Evolutionary conservation across 2,888 invertebrate genomes (phyloP).

Genomic region (Choristoneura rosaceana): DNA sequence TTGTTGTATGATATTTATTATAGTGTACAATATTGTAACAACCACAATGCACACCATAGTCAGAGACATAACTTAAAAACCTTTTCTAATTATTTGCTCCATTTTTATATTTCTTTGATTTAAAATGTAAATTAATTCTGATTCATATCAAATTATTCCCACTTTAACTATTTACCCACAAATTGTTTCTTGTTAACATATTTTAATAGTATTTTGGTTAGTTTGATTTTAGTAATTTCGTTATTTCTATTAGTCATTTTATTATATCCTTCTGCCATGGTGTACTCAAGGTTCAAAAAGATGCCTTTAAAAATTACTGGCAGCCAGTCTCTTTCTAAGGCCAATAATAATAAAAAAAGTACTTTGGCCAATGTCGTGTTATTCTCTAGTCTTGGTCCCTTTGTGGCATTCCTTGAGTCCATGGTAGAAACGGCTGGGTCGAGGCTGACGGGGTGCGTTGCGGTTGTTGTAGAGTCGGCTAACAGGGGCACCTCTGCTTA

Average conservation of each 20-base stretch:
- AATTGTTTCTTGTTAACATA: conserved; percentile 24
- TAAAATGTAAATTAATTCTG: conserved; percentile 1
- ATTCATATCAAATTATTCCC: conserved; percentile 19
- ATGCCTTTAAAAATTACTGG: conserved; percentile 1
- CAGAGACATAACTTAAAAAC: conserved; percentile 25
- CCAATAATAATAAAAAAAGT: neutral
- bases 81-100: conserved; percentile 23
- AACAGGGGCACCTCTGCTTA: conserved; percentile 93
- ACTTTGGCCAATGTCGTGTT: neutral
- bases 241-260: conserved; percentile 28
- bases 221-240: conserved; percentile 24
- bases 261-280: conserved; percentile 33
- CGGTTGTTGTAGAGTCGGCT: conserved; percentile 73
- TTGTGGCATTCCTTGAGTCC: conserved; percentile 31
- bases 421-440: conserved; percentile 37
- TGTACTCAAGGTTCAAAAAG: conserved; percentile 30
- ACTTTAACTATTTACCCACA: neutral
- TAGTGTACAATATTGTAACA: conserved; percentile 34
- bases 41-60: conserved; percentile 42
- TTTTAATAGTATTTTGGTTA: conserved; percentile 27
- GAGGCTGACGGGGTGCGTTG: conserved; percentile 37
- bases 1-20: conserved; percentile 32
- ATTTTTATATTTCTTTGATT: conserved; percentile 26
- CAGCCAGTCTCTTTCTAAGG: neutral
- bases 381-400: neutral